Evolutionary conservation across 2,888 invertebrate genomes (phyloP), one percentile per base, ranked within the genome.

Genomic region (Laothoe populi): DNA sequence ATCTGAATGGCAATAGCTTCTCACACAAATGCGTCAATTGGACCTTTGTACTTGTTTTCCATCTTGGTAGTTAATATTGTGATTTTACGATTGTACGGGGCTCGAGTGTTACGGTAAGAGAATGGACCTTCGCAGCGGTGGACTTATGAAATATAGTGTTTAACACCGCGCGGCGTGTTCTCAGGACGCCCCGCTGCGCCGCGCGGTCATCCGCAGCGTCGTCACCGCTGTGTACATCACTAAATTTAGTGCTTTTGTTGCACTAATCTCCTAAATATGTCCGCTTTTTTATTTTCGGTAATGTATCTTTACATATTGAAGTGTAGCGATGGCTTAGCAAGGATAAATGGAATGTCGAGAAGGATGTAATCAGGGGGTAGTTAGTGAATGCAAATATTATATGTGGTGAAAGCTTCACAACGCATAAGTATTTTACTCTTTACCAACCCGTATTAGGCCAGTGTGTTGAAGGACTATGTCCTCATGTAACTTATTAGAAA

Each of bases 151-250:
- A 87, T 90, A 92, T 91, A 77, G 86, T 84, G 86, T 87, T 91
- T 92, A 89, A 91, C 91, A 89, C 91, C 87, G 82, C 78, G 74
- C 76, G 77, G 83, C 91, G 79, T 91, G 91, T 91, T 73, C 74
- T 69, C 44, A 63, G 65, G 83, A 66, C 80, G 70, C 79, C 89
- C 89, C 82, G 88, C 70, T 64, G 88, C 63, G 63, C 70, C 59
- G 63, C 40, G 35, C 11, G 35, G 10, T n/a, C 13, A 13, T 24
- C 45, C 53, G 35, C 35, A 24, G 57, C 38, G 23, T 45, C 48
- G 48, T n/a, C 48, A 31, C 38, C 31, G 10, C 26, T 2, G 42
- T 42, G 24, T 26, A 44, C 40, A 40, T 61, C 45, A 26, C 40
- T 49, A 24, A 60, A 53, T 53, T 53, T 53, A 44, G 53, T 53